These are phyloP conservation scores for Tetropium fuscum DNA, from an alignment of 2,888 invertebrate genomes.

Conservation along the genomic window DNA sequence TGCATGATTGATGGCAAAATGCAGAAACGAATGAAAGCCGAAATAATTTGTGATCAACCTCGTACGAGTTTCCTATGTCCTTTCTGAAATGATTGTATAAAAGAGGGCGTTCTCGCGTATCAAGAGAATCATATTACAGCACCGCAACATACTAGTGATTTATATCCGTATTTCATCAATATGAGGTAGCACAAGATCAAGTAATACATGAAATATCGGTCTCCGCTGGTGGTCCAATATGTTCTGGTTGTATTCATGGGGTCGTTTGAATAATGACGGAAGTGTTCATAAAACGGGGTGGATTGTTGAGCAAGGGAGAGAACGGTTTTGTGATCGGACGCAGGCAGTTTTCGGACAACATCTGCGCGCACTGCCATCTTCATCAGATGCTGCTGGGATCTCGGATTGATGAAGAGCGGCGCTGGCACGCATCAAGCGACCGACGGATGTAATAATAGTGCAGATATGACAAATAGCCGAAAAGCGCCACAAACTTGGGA, in stretches of 20 bases:
- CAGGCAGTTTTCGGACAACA: slow-evolving; percentile 15
- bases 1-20: too few species aligned
- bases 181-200: slow-evolving; percentile 37
- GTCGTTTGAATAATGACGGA: slow-evolving; percentile 5
- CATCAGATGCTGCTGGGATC: slow-evolving; percentile 51
- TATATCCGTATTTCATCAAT: slow-evolving; percentile 41
- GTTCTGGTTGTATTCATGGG: slow-evolving; percentile 25
- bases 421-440: slow-evolving; percentile 44
- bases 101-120: too few species aligned
- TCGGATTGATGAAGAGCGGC: slow-evolving; percentile 58
- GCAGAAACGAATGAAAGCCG: too few species aligned
- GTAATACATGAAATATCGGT: slow-evolving; percentile 42
- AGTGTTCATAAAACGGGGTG: slow-evolving; percentile 6
- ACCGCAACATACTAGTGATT: too few species aligned
- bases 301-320: slow-evolving; percentile 5
- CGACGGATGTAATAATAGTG: slow-evolving; percentile 65
- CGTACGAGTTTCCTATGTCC: too few species aligned
- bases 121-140: too few species aligned
- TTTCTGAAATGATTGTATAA: too few species aligned
- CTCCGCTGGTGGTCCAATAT: slow-evolving; percentile 37
- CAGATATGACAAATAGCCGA: slow-evolving; percentile 67
- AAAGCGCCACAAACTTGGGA: slow-evolving; percentile 66
- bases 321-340: slow-evolving; percentile 4
- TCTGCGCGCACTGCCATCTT: slow-evolving; percentile 45
- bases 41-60: too few species aligned